Percentiles rank a stretch among this genome's conserved stretches.
These are phyloP conservation scores for Formicarius rufipectus DNA, from an alignment of 2,113 vertebrate genomes.

Conservation along the genomic window DNA sequence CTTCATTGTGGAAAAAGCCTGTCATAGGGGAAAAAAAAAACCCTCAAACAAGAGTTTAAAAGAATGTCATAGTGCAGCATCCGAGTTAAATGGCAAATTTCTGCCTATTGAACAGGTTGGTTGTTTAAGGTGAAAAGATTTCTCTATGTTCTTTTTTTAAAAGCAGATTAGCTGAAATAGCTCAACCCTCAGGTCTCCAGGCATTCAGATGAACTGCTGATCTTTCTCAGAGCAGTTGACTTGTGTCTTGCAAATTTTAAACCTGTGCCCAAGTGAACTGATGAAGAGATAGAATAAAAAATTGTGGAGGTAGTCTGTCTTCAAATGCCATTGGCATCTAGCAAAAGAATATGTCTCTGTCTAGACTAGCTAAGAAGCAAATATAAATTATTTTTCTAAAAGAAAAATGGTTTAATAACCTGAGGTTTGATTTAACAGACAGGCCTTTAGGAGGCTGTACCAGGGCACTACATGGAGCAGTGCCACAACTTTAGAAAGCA, in stretches of 20 bases:
- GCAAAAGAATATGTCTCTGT: neutral
- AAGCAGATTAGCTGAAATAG: neutral
- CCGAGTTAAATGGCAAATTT: neutral
- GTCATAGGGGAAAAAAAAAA: accelerated
- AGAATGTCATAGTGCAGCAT: neutral
- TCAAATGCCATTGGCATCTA: neutral
- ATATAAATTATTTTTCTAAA: neutral
- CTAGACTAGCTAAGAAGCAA: neutral
- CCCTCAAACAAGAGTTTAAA: neutral
- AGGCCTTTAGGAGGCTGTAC: neutral
- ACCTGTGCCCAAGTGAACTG: neutral
- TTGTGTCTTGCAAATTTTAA: neutral
- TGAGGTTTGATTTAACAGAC: neutral
- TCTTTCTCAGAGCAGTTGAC: neutral
- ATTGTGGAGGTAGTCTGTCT: neutral
- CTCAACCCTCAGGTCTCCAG: neutral
- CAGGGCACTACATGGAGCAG: too few species aligned
- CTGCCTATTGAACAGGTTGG: neutral
- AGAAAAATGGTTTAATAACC: neutral
- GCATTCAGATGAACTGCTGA: neutral
- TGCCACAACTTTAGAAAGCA: neutral
- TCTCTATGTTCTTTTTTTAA: neutral
- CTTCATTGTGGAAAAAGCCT: neutral
- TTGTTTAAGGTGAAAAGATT: neutral
- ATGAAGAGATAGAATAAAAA: neutral